Conservation (phyloP, 2,797 vertebrate genomes). For the Taenioides sp. region DNA sequence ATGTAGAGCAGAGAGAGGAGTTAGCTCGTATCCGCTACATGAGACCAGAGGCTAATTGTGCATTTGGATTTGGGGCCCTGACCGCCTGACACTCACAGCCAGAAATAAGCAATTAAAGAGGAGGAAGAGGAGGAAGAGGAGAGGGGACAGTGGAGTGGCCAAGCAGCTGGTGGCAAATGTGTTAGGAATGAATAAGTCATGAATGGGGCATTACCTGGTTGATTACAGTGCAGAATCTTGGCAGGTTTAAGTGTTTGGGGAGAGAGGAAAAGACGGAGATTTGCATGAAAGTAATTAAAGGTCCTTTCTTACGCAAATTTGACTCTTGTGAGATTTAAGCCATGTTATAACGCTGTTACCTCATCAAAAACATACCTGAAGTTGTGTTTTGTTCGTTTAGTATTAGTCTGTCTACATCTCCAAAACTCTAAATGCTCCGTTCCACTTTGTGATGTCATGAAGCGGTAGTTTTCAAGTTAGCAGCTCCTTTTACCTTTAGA, state of each 20-base stretch:
- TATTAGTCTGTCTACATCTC: too few species aligned
- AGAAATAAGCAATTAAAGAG: constrained; percentile 61
- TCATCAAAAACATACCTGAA: too few species aligned
- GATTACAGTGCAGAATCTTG: constrained; percentile 27
- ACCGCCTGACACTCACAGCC: constrained; percentile 48
- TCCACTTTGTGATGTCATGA: too few species aligned
- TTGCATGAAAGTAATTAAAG: neutral
- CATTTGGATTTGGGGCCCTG: constrained; percentile 54
- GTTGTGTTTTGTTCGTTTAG: too few species aligned
- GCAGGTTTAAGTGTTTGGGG: constrained; percentile 1
- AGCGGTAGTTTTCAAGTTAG: too few species aligned
- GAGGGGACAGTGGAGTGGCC: constrained; percentile 30
- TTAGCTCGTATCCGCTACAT: constrained; percentile 33
- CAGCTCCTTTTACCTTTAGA: too few species aligned
- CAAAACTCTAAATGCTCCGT: too few species aligned
- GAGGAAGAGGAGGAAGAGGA: constrained; percentile 18
- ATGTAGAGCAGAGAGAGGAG: constrained; percentile 30
- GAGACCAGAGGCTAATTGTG: constrained; percentile 63
- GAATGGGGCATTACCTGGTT: constrained; percentile 42
- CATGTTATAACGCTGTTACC: too few species aligned
- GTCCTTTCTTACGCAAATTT: too few species aligned
- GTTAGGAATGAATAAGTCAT: constrained; percentile 65
- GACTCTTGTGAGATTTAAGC: too few species aligned
- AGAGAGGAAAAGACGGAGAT: neutral
- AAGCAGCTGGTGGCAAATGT: constrained; percentile 53